Percentiles rank a stretch among this genome's conserved stretches.
phyloP scores from a whole-genome alignment of 2,797 vertebrate genomes.

The Pyrocephalus nanus region DNA sequence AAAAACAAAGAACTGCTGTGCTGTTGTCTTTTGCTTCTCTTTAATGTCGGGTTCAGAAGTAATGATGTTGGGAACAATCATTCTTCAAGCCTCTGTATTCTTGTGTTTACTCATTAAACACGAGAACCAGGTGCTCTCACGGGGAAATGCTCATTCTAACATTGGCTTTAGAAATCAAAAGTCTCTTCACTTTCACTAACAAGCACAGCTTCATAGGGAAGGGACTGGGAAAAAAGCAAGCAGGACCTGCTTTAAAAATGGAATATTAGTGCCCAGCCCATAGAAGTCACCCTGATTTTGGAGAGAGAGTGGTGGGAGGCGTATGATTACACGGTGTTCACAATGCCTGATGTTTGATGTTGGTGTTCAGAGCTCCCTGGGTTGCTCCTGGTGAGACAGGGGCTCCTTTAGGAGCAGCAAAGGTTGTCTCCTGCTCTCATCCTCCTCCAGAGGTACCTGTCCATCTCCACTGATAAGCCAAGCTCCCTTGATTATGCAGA shows the following conservation, averaged over 20 bases:
- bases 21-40: constrained; percentile 67
- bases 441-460: not conserved
- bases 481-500: not conserved
- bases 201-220: constrained; percentile 67
- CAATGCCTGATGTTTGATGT: not conserved
- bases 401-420: not conserved
- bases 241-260: constrained; percentile 49
- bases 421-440: not conserved
- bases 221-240: not conserved
- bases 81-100: constrained; percentile 65
- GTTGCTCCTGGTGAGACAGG: accelerated
- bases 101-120: constrained; percentile 77
- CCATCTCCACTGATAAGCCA: not conserved
- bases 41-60: constrained; percentile 63
- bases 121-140: constrained; percentile 72
- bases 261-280: constrained; percentile 25
- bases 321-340: not conserved
- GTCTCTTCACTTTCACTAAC: constrained; percentile 72
- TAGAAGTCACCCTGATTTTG: not conserved
- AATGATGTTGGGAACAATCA: constrained; percentile 74
- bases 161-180: constrained; percentile 65
- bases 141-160: constrained; percentile 70
- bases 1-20: constrained; percentile 73
- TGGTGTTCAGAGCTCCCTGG: not conserved
- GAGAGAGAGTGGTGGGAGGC: not conserved